Percentiles rank a stretch among this genome's conserved stretches.
phyloP scores from a whole-genome alignment of 2,113 vertebrate species.

The Butorides virescens region DNA sequence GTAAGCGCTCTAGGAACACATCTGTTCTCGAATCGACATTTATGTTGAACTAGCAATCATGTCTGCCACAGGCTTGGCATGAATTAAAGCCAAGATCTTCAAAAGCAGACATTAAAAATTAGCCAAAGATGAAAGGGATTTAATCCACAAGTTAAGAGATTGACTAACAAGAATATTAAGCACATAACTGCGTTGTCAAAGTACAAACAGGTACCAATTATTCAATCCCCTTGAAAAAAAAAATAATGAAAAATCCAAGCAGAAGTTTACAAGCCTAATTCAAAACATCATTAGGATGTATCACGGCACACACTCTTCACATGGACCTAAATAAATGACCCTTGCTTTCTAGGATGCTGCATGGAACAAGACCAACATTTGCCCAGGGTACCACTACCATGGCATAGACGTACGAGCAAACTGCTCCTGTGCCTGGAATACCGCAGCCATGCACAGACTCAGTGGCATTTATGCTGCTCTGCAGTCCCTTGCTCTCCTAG shows the following conservation, averaged over 20 bases:
- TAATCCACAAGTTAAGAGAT: neutral
- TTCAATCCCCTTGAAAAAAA: rapidly evolving
- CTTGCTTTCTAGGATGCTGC: neutral
- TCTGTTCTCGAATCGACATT: neutral
- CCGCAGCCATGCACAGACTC: neutral
- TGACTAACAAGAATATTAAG: neutral
- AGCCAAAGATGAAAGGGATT: neutral
- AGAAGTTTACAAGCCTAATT: neutral
- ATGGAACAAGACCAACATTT: neutral
- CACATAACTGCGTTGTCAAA: neutral
- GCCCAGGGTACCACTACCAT: neutral
- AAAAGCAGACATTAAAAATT: neutral
- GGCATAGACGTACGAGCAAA: neutral
- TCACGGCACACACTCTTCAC: neutral
- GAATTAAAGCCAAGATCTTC: neutral
- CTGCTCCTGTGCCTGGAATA: neutral
- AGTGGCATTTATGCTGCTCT: neutral
- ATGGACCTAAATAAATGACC: neutral
- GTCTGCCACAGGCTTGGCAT: neutral
- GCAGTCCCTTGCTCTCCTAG: neutral
- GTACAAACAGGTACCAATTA: neutral
- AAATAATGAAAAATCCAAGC: neutral
- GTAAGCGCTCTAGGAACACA: neutral
- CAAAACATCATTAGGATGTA: neutral
- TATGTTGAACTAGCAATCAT: neutral